Evolutionary conservation across 2,797 vertebrate genomes (phyloP), one percentile per base, ranked within the genome.

Genomic region (Malurus leucopterus): DNA sequence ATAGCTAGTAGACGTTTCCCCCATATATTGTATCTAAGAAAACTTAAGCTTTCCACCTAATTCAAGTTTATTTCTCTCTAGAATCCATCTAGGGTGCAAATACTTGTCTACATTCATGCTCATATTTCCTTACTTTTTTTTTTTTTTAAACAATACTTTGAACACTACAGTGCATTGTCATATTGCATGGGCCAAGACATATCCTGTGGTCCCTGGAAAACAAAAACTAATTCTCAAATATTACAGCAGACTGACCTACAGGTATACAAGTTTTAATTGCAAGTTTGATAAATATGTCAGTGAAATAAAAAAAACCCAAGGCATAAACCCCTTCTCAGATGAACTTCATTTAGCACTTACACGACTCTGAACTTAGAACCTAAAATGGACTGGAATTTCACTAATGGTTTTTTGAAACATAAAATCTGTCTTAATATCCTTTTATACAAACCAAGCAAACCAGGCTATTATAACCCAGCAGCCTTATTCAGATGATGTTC

Each of bases 391-490:
- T 32, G 12, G 34, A 87, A 74, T 87, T 76, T 80, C 74, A 73
- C 43, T 74, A 82, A 90, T 38, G 19, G 15, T 72, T 94, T 95
- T 95, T 70, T 93, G 43, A 91, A 93, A 91, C 6, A 43, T 69
- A 81, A 62, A 50, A 3, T 61, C 84, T 91, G 38, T 79, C 92
- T 87, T 81, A 80, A 83, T 76, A 76, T 8, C 49, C 26, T 43
- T 88, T 47, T 81, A 84, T 30, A 75, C 18, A 91, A 92, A 71
- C 15, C 32, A 55, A 88, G 46, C 53, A 92, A 89, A 82, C 15
- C 64, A 86, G 57, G 43, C n/a, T 70, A 29, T 49, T 89, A 73
- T 75, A 91, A 89, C 30, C 88, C 44, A 93, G 49, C 32, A 90
- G 36, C 27, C 74, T 78, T 88, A 89, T 83, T 92, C 27, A 86